Percentiles rank a stretch among this genome's conserved stretches.
Evolutionary conservation across 1,140 invertebrate genomes (phyloP).

Genomic region (Odontomachus brunneus): DNA sequence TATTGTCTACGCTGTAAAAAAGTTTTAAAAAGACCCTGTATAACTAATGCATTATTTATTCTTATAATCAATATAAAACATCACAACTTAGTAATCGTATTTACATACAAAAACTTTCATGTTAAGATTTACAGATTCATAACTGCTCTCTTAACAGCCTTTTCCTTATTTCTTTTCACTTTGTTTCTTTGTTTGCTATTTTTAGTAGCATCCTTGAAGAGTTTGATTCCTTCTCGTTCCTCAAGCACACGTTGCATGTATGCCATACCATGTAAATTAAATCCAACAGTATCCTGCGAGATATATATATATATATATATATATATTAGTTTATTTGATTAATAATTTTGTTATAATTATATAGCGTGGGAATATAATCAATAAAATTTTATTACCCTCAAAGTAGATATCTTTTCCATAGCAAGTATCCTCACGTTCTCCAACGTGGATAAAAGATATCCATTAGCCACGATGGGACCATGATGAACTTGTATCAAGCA

Average conservation of each 20-base stretch:
- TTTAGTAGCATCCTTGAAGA: conserved; percentile 93
- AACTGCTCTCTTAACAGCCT: conserved; percentile 89
- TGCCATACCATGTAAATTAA: conserved; percentile 94
- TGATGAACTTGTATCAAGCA: conserved; percentile 95
- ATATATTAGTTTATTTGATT: neutral
- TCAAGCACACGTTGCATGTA: conserved; percentile 93
- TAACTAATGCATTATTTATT: neutral
- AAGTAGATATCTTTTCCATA: conserved; percentile 86
- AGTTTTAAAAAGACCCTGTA: too few relatives aligned
- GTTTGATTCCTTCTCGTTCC: conserved; percentile 90
- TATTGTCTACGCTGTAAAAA: too few relatives aligned
- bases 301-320: too few relatives aligned
- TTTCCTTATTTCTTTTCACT: conserved; percentile 89
- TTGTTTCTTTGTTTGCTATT: conserved; percentile 89
- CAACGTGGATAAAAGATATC: conserved; percentile 89
- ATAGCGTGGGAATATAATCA: conserved; percentile 24
- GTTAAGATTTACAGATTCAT: conserved; percentile 79
- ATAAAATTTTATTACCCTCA: conserved; percentile 86
- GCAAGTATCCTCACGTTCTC: conserved; percentile 89
- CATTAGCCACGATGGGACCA: conserved; percentile 91
- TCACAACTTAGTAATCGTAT: neutral
- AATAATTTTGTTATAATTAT: conserved; percentile 11
- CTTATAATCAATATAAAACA: conserved; percentile 1
- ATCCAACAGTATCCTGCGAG: conserved; percentile 90
- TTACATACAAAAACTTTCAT: conserved; percentile 4